Base-by-base conservation (phyloP, 2,888 invertebrate genomes). In the Trisateles emortualis region DNA sequence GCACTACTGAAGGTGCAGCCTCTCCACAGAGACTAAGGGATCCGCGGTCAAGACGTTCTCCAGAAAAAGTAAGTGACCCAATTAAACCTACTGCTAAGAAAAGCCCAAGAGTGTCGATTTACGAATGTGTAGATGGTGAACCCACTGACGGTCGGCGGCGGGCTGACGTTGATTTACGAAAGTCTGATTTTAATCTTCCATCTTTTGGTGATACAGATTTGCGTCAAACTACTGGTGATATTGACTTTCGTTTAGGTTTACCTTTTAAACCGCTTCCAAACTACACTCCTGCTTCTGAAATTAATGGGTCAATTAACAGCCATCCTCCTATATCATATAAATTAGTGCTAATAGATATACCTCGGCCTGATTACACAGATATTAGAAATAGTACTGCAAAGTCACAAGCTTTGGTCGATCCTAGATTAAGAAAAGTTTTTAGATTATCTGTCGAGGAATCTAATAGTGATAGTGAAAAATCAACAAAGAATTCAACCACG, bases 201-300 rank as follows among this genome's bases (percentile, higher is more conserved):
- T 76, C 87, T 19, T 95, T 95, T 68, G 95, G 95, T 1, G 95
- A 95, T 72, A 95, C 95, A 0, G 96, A 96, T 82, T 90, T 96
- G 48, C 89, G 95, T 40, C 90, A 94, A 68, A 83, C 84, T 53
- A 89, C 91, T 69, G 93, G 94, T 9, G 97, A 97, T 76, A 94
- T 96, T 29, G 97, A 97, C 86, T 93, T 97, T 61, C 94, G 97
- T 17, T 86, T 96, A 68, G 94, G 94, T 19, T 83, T 96, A 52
- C 96, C 97, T 0, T 97, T 97, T 76, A 96, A 97, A 81, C 95
- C 96, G 6, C 95, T 96, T 41, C 95, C 96, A n/a, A 95, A 96
- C 69, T 97, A 97, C 80, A 94, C 96, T 10, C 97, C 97, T 0
- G 97, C 97, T 19, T 96, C 96, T 0, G 98, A 98, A 91, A 97